Evolutionary conservation across 53 echinoderm and acorn worm species (phyloP), one percentile per base, ranked within the genome.

Genomic region (Echinometra lucunter): DNA sequence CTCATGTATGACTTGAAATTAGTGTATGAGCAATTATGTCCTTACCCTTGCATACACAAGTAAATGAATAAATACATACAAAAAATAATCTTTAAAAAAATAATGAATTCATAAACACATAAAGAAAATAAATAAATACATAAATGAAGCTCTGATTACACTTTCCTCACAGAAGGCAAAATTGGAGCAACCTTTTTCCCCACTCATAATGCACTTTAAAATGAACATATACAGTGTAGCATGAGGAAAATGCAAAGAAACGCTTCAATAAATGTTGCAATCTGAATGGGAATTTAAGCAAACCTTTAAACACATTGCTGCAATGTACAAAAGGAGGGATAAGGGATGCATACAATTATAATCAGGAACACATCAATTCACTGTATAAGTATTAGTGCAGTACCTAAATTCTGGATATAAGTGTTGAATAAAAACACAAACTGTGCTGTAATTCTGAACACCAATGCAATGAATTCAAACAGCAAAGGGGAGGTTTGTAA

Each of bases 361-460:
- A 74, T n/a, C 28, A 49, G 85, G 85, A 28, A 49, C 47, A 85
- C 85, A 47, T 47, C 85, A 85, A 81, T 1, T 44, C 81, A 42
- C 47, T 85, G 19, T 49, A 85, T 85, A 85, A 85, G 49, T 85
- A 85, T 85, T 85, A 85, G 85, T 85, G 85, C 85, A 85, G 13
- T 47, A 53, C 13, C 53, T 53, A 81, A 44, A 28, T 85, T 49
- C 49, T 85, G n/a, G 49, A 35, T 42, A 49, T 15, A 89, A 89
- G 89, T 89, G 89, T 89, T 60, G 57, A 37, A 89, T 38, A 60
- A 19, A 53, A 89, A 60, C 88, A 88, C 57, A 89, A 89, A 60
- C 45, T 89, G 89, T 89, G 89, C 89, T 32, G 90, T 66, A 90
- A 90, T 90, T 45, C 72, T 21, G 72, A 91, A 91, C 91, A 91